These are phyloP conservation scores for Epizoanthus rinbou DNA, from an alignment of 92 coral and sea anemone species.

Conservation along the genomic window DNA sequence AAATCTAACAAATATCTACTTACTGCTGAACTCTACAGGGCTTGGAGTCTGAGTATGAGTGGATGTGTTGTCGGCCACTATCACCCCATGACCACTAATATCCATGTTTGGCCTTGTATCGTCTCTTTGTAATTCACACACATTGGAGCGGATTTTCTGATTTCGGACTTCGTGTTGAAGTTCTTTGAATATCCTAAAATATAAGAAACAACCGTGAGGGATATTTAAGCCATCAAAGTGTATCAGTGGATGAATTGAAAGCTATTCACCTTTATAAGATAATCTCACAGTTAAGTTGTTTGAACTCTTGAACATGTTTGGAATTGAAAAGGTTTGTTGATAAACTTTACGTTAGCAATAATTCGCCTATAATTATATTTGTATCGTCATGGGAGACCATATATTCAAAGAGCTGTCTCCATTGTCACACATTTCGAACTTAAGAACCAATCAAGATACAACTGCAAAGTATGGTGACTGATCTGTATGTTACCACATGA, in stretches of 20 bases:
- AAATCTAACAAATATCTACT: background rate
- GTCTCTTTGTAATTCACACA: background rate
- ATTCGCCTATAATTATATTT: no score
- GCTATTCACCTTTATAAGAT: background rate
- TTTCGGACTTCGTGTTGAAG: conserved; percentile 36
- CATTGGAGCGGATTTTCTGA: background rate
- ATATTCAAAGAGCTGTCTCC: no score
- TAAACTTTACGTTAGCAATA: no score
- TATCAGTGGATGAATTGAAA: background rate
- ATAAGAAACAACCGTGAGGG: background rate
- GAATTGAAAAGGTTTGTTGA: no score
- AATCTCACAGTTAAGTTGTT: no score
- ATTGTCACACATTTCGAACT: no score
- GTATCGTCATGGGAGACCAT: no score
- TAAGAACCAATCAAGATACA: no score
- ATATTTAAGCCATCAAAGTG: background rate
- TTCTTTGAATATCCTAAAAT: conserved; percentile 51
- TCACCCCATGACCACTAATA: no score
- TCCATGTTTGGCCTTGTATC: background rate
- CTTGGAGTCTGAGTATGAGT: background rate
- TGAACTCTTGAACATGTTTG: no score
- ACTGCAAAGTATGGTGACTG: no score
- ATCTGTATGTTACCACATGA: no score
- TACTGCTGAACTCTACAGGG: background rate
- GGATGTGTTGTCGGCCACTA: background rate